These are phyloP conservation scores for Catostylus mosaicus DNA, from an alignment of 30 jellyfish, hydroid and myxozoan genomes.

Conservation along the genomic window DNA sequence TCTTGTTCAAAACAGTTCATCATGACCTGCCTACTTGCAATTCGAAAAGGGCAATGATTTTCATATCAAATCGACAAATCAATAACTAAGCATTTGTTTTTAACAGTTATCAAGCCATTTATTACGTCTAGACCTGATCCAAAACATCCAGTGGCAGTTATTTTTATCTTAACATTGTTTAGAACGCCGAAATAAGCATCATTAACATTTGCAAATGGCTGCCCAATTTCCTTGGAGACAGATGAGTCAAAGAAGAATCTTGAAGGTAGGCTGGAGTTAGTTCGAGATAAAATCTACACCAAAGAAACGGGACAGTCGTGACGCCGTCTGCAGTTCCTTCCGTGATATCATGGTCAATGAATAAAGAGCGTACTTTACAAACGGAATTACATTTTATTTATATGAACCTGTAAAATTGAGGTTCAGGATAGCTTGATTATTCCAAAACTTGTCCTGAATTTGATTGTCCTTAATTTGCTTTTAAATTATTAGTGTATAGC, in stretches of 20 bases:
- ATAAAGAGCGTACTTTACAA: not conserved
- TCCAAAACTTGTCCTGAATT: no score
- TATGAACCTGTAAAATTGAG: not conserved
- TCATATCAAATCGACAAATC: not conserved
- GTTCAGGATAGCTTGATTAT: no score
- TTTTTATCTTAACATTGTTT: not conserved
- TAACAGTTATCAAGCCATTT: not conserved
- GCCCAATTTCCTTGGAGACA: conserved; percentile 9
- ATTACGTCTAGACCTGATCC: not conserved
- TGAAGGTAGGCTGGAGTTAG: not conserved
- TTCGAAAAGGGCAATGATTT: not conserved
- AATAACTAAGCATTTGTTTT: no score
- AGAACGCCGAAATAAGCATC: not conserved
- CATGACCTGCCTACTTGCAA: no score
- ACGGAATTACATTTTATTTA: not conserved
- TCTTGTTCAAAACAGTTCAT: no score
- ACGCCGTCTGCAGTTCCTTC: not conserved
- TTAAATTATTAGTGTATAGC: no score
- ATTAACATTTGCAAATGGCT: not conserved
- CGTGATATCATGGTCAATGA: not conserved
- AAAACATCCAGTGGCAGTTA: not conserved
- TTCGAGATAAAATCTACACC: not conserved
- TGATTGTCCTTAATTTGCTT: no score
- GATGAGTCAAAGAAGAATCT: not conserved
- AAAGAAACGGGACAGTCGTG: not conserved